Evolutionary conservation across 2,113 vertebrate genomes (phyloP), one percentile per base, ranked within the genome.

Genomic region (Syngnathus typhle): DNA sequence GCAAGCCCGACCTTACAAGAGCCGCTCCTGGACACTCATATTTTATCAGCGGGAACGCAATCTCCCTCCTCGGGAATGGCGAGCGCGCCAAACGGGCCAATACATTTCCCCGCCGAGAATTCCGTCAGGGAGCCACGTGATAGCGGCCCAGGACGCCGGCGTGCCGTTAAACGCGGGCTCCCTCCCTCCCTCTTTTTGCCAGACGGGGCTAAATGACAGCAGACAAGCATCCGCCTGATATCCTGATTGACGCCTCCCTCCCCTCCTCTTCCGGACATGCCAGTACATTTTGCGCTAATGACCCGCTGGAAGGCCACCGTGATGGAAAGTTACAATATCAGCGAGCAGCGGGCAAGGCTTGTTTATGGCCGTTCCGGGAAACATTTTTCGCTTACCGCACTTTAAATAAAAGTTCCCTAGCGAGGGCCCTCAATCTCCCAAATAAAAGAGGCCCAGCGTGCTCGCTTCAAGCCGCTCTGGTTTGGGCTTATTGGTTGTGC

Each of bases 141-240:
- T 43, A 5, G 58, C 37, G 18, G 8, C 18, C 13, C 16, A 18
- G 36, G 36, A 38, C 16, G 18, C 9, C 19, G 19, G 16, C 9
- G 58, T 38, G 16, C 58, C 58, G 19, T 60, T 38, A 73, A 70
- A 76, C 5, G 44, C 44, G n/a, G n/a, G 2, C 27, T 27, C 27
- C 2, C 27, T 32, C 27, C 27, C 27, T 32, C 3, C 2, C 27
- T 32, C 27, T 32, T 32, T 16, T 4, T 15, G 19, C 18, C 18
- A 9, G 76, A 76, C 75, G 74, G 82, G 74, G 80, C 68, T 66
- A 75, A 77, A 76, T 74, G 84, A 81, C 85, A 79, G 83, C 85
- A 80, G 81, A 80, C 74, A 52, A 69, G 81, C 84, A 84, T 87
- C 67, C 44, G 15, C 13, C 13, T 86, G 59, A 62, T 32, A 13